These are phyloP conservation scores for Ctenochaetus hawaiiensis DNA, from an alignment of 2,797 vertebrate species.

Conservation along the genomic window DNA sequence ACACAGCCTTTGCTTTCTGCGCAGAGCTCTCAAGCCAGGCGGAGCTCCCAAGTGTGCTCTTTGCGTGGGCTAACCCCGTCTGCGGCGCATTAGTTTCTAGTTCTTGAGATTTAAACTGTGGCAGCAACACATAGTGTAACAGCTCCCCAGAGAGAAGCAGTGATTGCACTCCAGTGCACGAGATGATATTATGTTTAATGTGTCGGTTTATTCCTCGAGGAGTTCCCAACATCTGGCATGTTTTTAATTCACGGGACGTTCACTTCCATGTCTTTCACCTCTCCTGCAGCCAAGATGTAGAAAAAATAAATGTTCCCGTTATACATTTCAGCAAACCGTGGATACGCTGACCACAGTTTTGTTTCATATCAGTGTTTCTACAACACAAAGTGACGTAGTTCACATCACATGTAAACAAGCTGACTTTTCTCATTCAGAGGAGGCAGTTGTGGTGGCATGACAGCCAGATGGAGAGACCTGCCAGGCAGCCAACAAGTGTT, in stretches of 20 bases:
- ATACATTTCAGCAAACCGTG: too few relatives aligned
- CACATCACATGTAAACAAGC: too few relatives aligned
- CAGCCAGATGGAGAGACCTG: too few relatives aligned
- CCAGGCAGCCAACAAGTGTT: too few relatives aligned
- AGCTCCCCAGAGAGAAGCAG: slow-evolving; percentile 76
- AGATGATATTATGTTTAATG: slow-evolving; percentile 85
- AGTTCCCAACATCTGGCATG: slow-evolving; percentile 76
- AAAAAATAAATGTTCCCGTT: too few relatives aligned
- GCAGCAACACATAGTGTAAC: slow-evolving; percentile 77
- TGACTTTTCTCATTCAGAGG: too few relatives aligned
- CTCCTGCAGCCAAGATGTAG: slow-evolving; percentile 2
- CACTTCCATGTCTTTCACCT: slow-evolving; percentile 45
- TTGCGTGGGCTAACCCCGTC: slow-evolving; percentile 63
- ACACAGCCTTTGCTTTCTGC: slow-evolving; percentile 24
- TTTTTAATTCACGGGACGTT: slow-evolving; percentile 69
- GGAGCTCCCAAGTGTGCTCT: slow-evolving; percentile 62
- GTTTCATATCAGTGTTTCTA: too few relatives aligned
- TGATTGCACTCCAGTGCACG: slow-evolving; percentile 78
- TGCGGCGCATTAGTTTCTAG: slow-evolving; percentile 69
- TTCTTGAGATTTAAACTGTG: slow-evolving; percentile 79
- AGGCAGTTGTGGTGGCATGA: too few relatives aligned
- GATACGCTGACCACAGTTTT: too few relatives aligned
- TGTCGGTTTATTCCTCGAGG: slow-evolving; percentile 80
- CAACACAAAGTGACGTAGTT: too few relatives aligned
- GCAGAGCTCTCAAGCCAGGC: slow-evolving; percentile 41